Base-by-base conservation (phyloP, 2,888 invertebrate genomes). In the Drosophila rubida region DNA sequence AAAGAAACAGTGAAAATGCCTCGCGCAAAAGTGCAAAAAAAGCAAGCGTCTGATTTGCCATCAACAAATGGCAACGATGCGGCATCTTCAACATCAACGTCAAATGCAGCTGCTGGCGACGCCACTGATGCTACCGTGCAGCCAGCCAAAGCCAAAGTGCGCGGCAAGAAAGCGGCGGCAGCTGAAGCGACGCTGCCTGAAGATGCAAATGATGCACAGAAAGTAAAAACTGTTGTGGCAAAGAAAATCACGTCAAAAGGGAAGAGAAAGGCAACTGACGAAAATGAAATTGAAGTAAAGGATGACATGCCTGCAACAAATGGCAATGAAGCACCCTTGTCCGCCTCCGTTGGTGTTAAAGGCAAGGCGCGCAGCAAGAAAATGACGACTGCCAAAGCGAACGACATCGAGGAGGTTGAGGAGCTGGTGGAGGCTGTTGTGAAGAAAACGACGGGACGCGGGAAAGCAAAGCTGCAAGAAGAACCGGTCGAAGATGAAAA, bases 1-100 rank as follows among this genome's bases (percentile, higher is more conserved):
- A 7, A 16, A n/a, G 32, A 49, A 22, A 13, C 7, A 0, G 48
- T 9, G 7, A 78, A 61, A 55, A 90, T 89, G 89, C 90, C 89
- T 19, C 75, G 87, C 51, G 65, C 62, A 22, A 90, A 83, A 70
- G 61, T 49, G 39, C 50, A 61, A 45, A 76, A 63, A 49, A 87
- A 80, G 61, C 65, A 63, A 68, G 27, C 50, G n/a, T 44, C 65
- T 25, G 73, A 74, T n/a, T 32, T 54, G 45, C 14, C 64, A 13
- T 49, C 51, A 50, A 45, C 66, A 50, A 87, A 83, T 54, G 67
- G 61, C 42, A 75, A 50, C 50, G 76, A 63, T 39, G 70, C 32
- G 14, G 16, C 13, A 16, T 16, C 60, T 13, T 37, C 27, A 37
- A 53, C 4, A 5, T 25, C 25, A 25, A 25, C 25, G 1, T 19